Percentiles rank a stretch among this genome's conserved stretches.
phyloP scores from a whole-genome alignment of 2,888 invertebrate species.

The Pherbina coryleti region DNA sequence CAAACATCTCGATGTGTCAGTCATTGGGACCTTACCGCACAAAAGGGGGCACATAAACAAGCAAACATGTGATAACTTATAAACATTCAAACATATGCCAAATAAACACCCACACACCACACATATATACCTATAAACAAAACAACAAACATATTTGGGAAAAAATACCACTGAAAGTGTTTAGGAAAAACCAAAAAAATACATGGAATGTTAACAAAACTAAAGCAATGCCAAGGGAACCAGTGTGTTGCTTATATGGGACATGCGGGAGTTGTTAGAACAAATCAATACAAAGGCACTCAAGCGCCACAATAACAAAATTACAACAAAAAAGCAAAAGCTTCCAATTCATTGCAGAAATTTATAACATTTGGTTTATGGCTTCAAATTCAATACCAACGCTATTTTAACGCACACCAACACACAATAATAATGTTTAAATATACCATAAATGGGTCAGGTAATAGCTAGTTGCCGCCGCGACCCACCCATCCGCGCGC shows the following conservation, averaged over 20 bases:
- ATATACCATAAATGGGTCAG: no score
- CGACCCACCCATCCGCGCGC: no score
- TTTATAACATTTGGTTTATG: conserved; percentile 11
- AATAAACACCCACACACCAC: neutral
- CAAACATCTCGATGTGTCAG: conserved; percentile 47
- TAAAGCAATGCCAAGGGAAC: no score
- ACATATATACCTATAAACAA: neutral
- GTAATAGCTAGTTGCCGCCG: no score
- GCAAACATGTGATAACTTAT: neutral
- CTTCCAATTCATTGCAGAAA: conserved; percentile 9
- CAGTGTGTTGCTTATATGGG: no score
- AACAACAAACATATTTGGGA: neutral
- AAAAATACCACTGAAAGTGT: neutral
- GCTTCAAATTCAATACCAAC: neutral
- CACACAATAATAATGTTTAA: no score
- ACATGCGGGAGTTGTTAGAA: neutral
- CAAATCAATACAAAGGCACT: neutral
- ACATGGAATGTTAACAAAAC: no score
- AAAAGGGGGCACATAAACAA: conserved; percentile 4
- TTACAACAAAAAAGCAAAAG: neutral
- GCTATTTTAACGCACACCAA: no score
- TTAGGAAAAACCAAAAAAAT: neutral
- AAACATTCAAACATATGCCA: neutral
- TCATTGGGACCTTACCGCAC: conserved; percentile 23
- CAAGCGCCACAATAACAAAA: neutral